Base-by-base conservation (phyloP, 2,797 vertebrate genomes). In the Sebastolobus altivelis region DNA sequence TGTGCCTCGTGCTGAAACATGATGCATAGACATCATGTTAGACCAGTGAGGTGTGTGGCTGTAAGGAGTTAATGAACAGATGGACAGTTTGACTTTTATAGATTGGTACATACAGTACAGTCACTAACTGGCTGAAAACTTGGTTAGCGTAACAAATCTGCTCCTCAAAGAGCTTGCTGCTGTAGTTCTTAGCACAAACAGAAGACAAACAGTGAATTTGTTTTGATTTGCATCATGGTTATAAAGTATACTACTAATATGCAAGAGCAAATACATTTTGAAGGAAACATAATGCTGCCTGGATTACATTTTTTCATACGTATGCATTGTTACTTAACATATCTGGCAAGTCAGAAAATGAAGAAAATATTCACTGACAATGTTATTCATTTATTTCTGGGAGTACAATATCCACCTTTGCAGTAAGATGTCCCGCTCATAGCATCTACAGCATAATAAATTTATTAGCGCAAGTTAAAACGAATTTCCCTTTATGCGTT, bases 41-140 rank as follows among this genome's bases (percentile, higher is more conserved):
- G 37, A 70, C 75, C 80, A 40, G 37, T 77, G 77, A 88, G 85
- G 81, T 83, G 76, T 79, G 65, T 61, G 59, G 70, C 79, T 80
- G 79, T 82, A 91, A 89, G 73, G 84, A 89, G 75, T 78, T 91
- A 82, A 92, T 90, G 70, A 90, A 88, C 68, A 85, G 74, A 89
- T 29, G 8, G 75, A 82, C 73, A 49, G 73, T 81, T 92, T 90
- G 86, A 73, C 84, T 80, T 92, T 81, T 69, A 91, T 80, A 79
- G 31, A 61, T 65, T 79, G 6, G 31, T 80, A 49, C 31, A 31
- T 43, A 18, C 13, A 54, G 55, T 52, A 18, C 13, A 54, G 55
- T 52, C 18, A 13, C 35, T 68, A 61, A 76, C n/a, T 58, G 16
- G 56, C 65, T 70, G 31, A 54, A 38, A 38, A 43, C 18, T 12